A percentile compares a stretch with the other conserved stretches of the same genome.
These are phyloP conservation scores for Chaetodon trifasciatus DNA, from an alignment of 2,797 vertebrate species.

Conservation along the genomic window DNA sequence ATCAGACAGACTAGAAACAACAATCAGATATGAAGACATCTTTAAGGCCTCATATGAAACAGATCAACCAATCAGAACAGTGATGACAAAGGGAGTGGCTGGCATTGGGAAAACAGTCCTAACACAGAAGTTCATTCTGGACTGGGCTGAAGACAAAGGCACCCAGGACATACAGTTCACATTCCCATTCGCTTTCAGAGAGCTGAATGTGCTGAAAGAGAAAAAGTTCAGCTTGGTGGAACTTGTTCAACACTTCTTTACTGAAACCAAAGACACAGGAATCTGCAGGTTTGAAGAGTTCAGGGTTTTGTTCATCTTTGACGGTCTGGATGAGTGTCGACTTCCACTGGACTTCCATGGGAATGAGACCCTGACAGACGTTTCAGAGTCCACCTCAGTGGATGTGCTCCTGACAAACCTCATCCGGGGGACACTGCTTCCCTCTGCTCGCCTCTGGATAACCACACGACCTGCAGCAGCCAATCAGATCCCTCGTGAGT, in stretches of 20 bases:
- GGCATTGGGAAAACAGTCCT: constrained; percentile 43
- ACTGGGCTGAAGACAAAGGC: constrained; percentile 43
- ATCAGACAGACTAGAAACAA: constrained; percentile 2
- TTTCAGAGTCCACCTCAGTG: no score
- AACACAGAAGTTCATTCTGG: constrained; percentile 51
- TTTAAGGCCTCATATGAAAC: constrained; percentile 19
- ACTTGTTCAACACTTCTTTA: constrained; percentile 43
- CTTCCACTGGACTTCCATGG: constrained; percentile 37
- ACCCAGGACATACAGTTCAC: constrained; percentile 45
- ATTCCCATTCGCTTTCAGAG: constrained; percentile 42
- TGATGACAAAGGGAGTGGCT: constrained; percentile 40
- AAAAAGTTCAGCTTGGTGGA: constrained; percentile 31
- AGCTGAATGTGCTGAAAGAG: constrained; percentile 38
- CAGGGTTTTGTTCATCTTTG: constrained; percentile 34
- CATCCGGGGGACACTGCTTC: constrained; percentile 2
- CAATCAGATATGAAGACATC: constrained; percentile 10
- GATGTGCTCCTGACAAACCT: background rate
- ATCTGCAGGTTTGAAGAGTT: constrained; percentile 34
- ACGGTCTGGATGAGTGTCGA: constrained; percentile 49
- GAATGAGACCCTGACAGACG: background rate
- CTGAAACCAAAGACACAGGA: constrained; percentile 28
- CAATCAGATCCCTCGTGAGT: no score
- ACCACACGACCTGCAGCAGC: no score
- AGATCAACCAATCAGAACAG: constrained; percentile 22
- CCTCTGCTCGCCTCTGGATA: background rate